A percentile compares a stretch with the other conserved stretches of the same genome.
Conservation (phyloP, 2,888 invertebrate genomes). For the Drosophila dives region DNA sequence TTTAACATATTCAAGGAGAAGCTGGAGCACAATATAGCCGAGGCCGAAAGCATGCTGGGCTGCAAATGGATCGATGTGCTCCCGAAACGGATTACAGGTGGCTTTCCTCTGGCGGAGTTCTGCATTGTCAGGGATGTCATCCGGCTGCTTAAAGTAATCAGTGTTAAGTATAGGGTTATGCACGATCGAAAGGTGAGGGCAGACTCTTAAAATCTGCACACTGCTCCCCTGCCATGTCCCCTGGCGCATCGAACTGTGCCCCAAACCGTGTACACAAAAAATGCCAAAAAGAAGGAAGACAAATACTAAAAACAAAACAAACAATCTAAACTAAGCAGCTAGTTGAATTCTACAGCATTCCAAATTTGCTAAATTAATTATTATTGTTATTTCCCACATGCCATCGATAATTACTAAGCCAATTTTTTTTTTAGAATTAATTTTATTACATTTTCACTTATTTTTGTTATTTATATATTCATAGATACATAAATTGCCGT, state of each 20-base stretch:
- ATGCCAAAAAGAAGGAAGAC: slow-evolving; percentile 37
- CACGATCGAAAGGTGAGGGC: neutral
- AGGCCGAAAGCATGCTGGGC: slow-evolving; percentile 2
- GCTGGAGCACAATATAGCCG: slow-evolving; percentile 8
- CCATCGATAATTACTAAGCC: neutral
- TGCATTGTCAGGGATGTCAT: slow-evolving; percentile 40
- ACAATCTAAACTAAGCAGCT: neutral
- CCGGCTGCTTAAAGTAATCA: slow-evolving; percentile 34
- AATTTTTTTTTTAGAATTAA: neutral
- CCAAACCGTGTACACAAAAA: slow-evolving; percentile 34
- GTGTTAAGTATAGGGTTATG: slow-evolving; percentile 38
- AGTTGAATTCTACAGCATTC: neutral
- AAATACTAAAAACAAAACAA: neutral
- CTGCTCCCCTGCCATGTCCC: neutral
- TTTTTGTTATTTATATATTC: slow-evolving; percentile 11
- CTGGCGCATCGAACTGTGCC: neutral
- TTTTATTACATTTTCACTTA: slow-evolving; percentile 1
- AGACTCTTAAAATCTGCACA: neutral
- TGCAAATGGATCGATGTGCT: neutral
- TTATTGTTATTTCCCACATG: slow-evolving; percentile 11
- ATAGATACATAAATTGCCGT: neutral
- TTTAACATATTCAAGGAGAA: slow-evolving; percentile 11
- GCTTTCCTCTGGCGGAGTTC: neutral
- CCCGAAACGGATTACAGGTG: neutral
- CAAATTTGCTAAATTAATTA: neutral